Percentiles rank a stretch among this genome's conserved stretches.
phyloP scores from a whole-genome alignment of 2,797 vertebrate species.

The Cyclura pinguis region DNA sequence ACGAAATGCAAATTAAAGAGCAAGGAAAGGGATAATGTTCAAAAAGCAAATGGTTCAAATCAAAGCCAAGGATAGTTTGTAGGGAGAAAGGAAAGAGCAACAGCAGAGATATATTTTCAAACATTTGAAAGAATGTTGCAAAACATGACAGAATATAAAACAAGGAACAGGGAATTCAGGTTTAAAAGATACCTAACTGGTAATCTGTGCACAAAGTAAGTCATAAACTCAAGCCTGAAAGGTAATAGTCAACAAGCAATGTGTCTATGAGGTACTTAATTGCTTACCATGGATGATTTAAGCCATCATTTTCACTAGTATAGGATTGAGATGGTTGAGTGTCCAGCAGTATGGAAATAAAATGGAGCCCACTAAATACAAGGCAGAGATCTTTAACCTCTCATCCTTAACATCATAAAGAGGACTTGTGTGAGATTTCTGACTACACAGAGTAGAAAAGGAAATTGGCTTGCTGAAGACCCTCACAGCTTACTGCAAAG shows the following conservation, averaged over 20 bases:
- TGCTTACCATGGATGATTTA: not conserved
- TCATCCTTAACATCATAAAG: not conserved
- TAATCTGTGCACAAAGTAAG: not conserved
- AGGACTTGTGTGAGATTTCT: not conserved
- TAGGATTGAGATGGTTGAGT: not conserved
- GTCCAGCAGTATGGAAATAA: not conserved
- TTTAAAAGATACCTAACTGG: not conserved
- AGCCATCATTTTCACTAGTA: not conserved
- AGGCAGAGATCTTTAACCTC: not conserved
- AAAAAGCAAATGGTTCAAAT: too few species aligned
- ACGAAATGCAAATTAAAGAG: too few species aligned
- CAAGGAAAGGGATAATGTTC: too few species aligned
- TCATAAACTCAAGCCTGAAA: not conserved
- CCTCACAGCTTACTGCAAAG: not conserved
- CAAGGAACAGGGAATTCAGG: not conserved
- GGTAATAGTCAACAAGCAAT: not conserved
- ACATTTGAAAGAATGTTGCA: not conserved
- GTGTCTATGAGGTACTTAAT: not conserved
- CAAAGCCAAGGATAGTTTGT: too few species aligned
- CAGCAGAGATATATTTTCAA: not conserved
- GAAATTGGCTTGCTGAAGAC: not conserved
- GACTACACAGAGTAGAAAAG: not conserved
- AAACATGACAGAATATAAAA: not conserved
- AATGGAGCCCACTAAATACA: not conserved
- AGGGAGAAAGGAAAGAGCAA: too few species aligned